Conservation (phyloP, 2,888 invertebrate species). For the Selenia dentaria region DNA sequence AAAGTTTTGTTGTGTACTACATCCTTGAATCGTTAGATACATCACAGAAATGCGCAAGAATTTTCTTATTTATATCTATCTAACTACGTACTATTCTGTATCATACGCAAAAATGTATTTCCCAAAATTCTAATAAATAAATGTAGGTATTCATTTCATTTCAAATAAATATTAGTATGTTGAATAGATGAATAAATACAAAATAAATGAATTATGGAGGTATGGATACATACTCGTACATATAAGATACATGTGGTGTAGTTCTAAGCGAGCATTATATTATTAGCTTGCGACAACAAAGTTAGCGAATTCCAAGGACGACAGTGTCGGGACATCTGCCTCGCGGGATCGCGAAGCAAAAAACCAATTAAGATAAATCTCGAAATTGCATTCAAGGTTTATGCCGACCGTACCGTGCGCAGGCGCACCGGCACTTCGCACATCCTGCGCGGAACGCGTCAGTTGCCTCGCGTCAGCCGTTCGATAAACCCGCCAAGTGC, state of each 20-base stretch:
- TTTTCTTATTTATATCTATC: too few relatives aligned
- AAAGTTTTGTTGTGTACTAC: too few relatives aligned
- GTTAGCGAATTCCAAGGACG: conserved; percentile 21
- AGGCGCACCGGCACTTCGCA: conserved; percentile 42
- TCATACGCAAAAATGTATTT: too few relatives aligned
- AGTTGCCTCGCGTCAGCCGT: conserved; percentile 54
- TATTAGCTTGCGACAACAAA: conserved; percentile 5
- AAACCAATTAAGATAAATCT: conserved; percentile 60
- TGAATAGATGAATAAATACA: too few relatives aligned
- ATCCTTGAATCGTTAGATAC: too few relatives aligned
- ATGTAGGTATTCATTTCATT: too few relatives aligned
- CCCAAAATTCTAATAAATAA: too few relatives aligned
- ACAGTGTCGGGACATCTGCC: conserved; percentile 18
- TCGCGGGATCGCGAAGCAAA: conserved; percentile 27
- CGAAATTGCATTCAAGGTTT: conserved; percentile 56
- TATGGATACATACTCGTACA: too few relatives aligned
- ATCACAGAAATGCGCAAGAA: too few relatives aligned
- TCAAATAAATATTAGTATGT: too few relatives aligned
- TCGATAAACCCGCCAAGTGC: conserved; percentile 31
- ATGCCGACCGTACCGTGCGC: conserved; percentile 51
- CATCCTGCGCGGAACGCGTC: conserved; percentile 36
- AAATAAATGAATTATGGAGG: too few relatives aligned
- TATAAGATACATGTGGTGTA: not conserved
- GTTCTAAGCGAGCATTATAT: conserved; percentile 4
- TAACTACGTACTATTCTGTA: too few relatives aligned